Conservation (phyloP, 2,888 invertebrate species). For the Parapristionchus giblindavisi region DNA sequence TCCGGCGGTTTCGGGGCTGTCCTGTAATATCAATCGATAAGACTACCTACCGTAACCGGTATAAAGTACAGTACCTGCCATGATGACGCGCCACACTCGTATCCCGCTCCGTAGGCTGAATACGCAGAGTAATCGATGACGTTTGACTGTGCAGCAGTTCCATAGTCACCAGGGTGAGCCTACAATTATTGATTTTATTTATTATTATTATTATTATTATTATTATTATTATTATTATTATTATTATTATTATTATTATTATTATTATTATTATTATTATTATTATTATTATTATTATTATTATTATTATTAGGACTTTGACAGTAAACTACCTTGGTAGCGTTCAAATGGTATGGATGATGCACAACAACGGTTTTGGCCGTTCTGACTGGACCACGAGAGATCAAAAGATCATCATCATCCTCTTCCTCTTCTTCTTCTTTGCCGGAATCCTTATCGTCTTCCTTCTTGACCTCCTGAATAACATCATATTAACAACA, state of each 20-base stretch:
- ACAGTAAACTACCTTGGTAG: no score
- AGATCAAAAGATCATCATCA: slow-evolving; percentile 53
- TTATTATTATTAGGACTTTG: no score
- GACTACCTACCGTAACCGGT: no score
- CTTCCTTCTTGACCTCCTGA: slow-evolving; percentile 39
- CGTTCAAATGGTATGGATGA: slow-evolving; percentile 30
- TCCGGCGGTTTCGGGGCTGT: slow-evolving; percentile 45
- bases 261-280: no score
- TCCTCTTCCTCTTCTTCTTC: slow-evolving; percentile 39
- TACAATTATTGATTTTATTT: not conserved
- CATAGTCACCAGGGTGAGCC: no score
- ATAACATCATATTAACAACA: not conserved
- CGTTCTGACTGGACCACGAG: slow-evolving; percentile 65
- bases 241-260: not conserved
- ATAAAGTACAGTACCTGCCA: slow-evolving; percentile 44
- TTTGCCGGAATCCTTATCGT: not conserved
- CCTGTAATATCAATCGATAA: slow-evolving; percentile 1
- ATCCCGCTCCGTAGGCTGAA: slow-evolving; percentile 55
- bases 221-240: no score
- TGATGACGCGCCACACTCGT: slow-evolving; percentile 58
- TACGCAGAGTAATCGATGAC: slow-evolving; percentile 54
- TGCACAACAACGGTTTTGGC: slow-evolving; percentile 35
- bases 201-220: not conserved
- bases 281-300: no score
- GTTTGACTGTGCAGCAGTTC: slow-evolving; percentile 43